Conservation (phyloP, 1,140 invertebrate genomes). For the Akabosia matsudoensis region DNA sequence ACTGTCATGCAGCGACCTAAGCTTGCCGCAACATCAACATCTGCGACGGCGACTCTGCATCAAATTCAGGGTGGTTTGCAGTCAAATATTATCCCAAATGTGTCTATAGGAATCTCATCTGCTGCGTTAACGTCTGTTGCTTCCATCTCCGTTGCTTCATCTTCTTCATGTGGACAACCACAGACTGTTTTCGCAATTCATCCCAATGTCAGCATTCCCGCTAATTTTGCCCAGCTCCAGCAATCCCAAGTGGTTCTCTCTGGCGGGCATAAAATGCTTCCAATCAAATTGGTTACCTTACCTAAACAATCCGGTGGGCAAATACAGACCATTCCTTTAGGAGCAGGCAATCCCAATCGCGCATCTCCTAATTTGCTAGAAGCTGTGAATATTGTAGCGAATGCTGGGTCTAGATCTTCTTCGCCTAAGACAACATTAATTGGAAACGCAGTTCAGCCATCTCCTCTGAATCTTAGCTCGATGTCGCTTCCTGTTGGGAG, state of each 20-base stretch:
- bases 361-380: slow-evolving; percentile 27
- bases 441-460: slow-evolving; percentile 31
- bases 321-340: not conserved
- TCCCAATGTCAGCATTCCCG: slow-evolving; percentile 32
- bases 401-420: slow-evolving; percentile 7
- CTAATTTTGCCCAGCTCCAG: slow-evolving; percentile 32
- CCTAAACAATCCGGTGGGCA: slow-evolving; percentile 44
- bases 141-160: not conserved
- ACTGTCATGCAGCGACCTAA: slow-evolving; percentile 39
- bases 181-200: slow-evolving; percentile 43
- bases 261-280: slow-evolving; percentile 50
- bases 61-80: not conserved
- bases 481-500: slow-evolving; percentile 32
- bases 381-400: slow-evolving; percentile 37
- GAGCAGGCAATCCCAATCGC: not conserved
- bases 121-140: not conserved
- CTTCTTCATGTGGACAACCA: not conserved
- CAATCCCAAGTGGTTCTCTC: slow-evolving; percentile 39
- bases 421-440: slow-evolving; percentile 31
- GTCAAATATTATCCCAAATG: not conserved
- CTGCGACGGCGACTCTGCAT: not conserved
- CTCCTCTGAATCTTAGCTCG: slow-evolving; percentile 32
- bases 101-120: not conserved
- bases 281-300: slow-evolving; percentile 51
- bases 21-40: not conserved